Evolutionary conservation across 2,888 invertebrate genomes (phyloP), one percentile per base, ranked within the genome.

Genomic region (Diploptera punctata): DNA sequence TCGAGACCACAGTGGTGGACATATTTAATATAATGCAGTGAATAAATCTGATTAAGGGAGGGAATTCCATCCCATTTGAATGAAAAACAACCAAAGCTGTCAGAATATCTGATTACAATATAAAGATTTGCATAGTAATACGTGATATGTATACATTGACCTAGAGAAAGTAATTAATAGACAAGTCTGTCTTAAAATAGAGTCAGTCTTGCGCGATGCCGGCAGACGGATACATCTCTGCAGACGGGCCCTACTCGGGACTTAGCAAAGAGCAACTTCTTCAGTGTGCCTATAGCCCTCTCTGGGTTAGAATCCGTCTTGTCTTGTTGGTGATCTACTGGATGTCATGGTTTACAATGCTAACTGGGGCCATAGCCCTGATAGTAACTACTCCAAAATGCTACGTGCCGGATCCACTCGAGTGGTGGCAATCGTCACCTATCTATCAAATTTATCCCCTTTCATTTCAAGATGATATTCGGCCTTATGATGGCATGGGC

Each of bases 191-290:
- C 65, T 65, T 29, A 26, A 44, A 13, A 65, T 65, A 47, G 44
- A n/a, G 43, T 24, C 65, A 65, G 65, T 65, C 16, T 2, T 0
- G 26, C 7, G 44, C 43, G 9, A 65, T 65, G 65, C 47, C 29
- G 21, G 9, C 26, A 0, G 44, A 24, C 2, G 65, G 47, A 1
- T 65, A 65, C 47, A 43, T 65, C n/a, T 44, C 65, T 2, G 16
- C 62, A 3, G 65, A 65, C 2, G 44, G 18, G 10, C 47, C 65
- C 0, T 65, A 65, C 29, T 26, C 65, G n/a, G 65, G 65, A n/a
- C 65, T 65, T 21, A 65, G 26, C 16, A 65, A 65, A n/a, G 65
- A 65, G 7, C 44, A 47, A 19, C 47, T 65, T 31, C 21, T 65
- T 3, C 18, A 65, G 44, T 65, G 65, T 5, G 65, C 65, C 1